A percentile compares a stretch with the other conserved stretches of the same genome.
phyloP scores from a whole-genome alignment of 2,797 vertebrate species.

The Chrysocyon brachyurus region DNA sequence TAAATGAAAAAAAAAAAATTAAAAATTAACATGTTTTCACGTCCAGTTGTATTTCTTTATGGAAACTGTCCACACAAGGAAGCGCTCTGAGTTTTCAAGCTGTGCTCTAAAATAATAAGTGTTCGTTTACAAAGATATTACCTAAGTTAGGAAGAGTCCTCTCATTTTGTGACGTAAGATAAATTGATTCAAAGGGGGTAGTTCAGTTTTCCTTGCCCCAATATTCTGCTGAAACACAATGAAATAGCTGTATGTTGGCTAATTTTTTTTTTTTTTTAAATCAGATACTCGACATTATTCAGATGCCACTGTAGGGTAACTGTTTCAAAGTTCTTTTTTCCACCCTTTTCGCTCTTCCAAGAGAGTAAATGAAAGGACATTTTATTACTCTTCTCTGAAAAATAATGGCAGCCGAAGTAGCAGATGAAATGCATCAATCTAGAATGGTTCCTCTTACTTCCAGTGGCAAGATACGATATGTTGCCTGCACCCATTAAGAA shows the following conservation, averaged over 20 bases:
- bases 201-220: not conserved
- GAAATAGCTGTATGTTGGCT: not conserved
- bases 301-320: not conserved
- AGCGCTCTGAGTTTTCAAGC: not conserved
- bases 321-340: not conserved
- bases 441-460: not conserved
- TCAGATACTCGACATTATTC: not conserved
- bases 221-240: not conserved
- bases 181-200: not conserved
- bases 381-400: conserved; percentile 29
- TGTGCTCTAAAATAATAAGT: not conserved
- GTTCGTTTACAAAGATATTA: not conserved
- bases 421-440: not conserved
- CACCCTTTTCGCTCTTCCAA: not conserved
- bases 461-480: not conserved
- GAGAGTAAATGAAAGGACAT: conserved; percentile 7
- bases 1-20: not conserved
- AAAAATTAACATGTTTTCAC: not conserved
- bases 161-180: not conserved
- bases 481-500: not conserved
- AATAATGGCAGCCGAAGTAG: not conserved
- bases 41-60: not conserved
- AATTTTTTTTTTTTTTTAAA: not conserved
- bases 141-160: not conserved
- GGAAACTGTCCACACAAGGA: not conserved